Base-by-base conservation (phyloP, 2,888 invertebrate genomes). In the Herminia tarsipennalis region DNA sequence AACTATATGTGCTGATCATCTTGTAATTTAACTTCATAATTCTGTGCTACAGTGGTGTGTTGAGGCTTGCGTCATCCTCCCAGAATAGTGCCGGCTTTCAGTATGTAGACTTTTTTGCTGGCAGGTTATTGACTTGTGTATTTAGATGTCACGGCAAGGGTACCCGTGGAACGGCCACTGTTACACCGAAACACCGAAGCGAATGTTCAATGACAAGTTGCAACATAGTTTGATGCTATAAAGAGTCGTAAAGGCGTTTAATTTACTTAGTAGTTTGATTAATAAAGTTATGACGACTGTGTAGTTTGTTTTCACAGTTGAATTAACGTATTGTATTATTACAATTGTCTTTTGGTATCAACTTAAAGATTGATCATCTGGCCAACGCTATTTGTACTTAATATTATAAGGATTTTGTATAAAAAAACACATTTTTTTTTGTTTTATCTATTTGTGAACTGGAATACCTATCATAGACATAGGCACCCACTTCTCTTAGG, bases 131-230 rank as follows among this genome's bases (percentile, higher is more conserved):
- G 90, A 87, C 90, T 83, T 76, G 67, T 46, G 48, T 64, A 70
- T 81, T 84, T 86, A 78, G 85, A 90, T 86, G 90, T 91, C 91
- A 86, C 54, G 81, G 74, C 86, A 89, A 91, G 90, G 91, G 83
- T 86, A 83, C 51, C 24, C 50, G 44, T 40, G 52, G 55, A 45
- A 56, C 56, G 62, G 43, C 42, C 39, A 32, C 41, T 32, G 30
- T 35, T 54, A 58, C 64, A 58, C 58, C 44, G 44, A 62, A 56
- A 58, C 64, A 58, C 58, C 44, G 44, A 62, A 56, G 33, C 56
- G 58, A 63, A 62, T 47, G 48, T 53, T 51, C 49, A 39, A 27
- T 42, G 48, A 55, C 46, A 44, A 51, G 28, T 38, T 41, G 27
- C 32, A 37, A 17, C 37, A 27, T 37, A 46, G 44, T 43, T 50